Evolutionary conservation across 2,113 vertebrate species (phyloP), one percentile per base, ranked within the genome.

Genomic region (Tringa solitaria): DNA sequence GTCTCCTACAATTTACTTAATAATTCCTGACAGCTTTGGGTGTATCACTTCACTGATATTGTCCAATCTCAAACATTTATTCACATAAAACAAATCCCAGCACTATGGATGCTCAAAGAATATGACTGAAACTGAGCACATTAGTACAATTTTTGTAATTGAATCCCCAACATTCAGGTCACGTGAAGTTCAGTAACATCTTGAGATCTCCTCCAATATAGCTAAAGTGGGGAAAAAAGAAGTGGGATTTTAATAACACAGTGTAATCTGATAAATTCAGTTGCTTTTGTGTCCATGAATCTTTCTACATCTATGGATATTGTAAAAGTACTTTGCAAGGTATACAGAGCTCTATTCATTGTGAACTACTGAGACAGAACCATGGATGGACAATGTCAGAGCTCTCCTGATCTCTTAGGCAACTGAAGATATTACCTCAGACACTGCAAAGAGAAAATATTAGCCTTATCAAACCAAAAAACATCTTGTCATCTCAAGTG

Each of bases 151-250:
- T 6, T 72, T 70, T 89, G 16, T 9, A 46, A 51, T 1, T 23
- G 18, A 64, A 69, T n/a, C 8, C 33, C 12, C 6, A 18, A 43
- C 8, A n/a, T 41, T 37, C 0, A 0, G 11, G 19, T 22, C 48
- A 30, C 87, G 56, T 39, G 32, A 60, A 81, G 30, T 39, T 81
- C 77, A 69, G 6, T 18, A 87, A n/a, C 30, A 60, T 56, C 76
- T 46, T 10, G 35, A 23, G 28, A 64, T 35, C 12, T 84, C 45
- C 37, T 77, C 8, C 33, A 84, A 27, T 27, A 23, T 14, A 68
- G 11, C 6, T 54, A 41, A 43, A 53, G 12, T 14, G 16, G 12
- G 12, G 14, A 3, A 26, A 26, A 63, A 56, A 35, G 45, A 6
- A 63, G 8, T 6, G 21, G 32, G 27, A 53, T 30, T 91, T 81